Conservation (phyloP, 1,140 invertebrate species). For the Listronotus oregonensis region DNA sequence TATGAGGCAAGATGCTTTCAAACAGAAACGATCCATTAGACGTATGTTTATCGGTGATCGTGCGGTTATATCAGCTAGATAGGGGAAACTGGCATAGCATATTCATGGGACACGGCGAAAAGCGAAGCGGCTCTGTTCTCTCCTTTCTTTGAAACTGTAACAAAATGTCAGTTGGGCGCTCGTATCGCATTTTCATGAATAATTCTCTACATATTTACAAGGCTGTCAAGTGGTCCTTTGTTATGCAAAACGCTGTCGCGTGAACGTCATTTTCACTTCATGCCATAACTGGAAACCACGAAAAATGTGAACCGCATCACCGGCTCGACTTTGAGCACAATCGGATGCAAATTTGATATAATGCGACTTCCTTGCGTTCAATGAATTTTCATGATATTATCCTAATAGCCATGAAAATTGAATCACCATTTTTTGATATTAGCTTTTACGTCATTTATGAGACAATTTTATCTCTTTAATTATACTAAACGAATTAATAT, state of each 20-base stretch:
- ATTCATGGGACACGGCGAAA: slow-evolving; percentile 26
- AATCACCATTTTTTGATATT: slow-evolving; percentile 14
- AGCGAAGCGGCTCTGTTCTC: neutral
- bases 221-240: slow-evolving; percentile 57
- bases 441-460: neutral
- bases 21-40: slow-evolving; percentile 17
- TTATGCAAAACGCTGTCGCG: slow-evolving; percentile 58
- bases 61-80: slow-evolving; percentile 1
- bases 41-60: slow-evolving; percentile 20
- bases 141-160: slow-evolving; percentile 53
- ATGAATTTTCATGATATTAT: slow-evolving; percentile 37
- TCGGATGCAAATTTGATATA: slow-evolving; percentile 52
- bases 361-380: slow-evolving; percentile 38
- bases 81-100: slow-evolving; percentile 19
- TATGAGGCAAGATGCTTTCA: slow-evolving; percentile 12
- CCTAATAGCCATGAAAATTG: slow-evolving; percentile 34
- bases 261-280: slow-evolving; percentile 56
- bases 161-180: slow-evolving; percentile 54
- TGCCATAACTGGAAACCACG: slow-evolving; percentile 47
- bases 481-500: too few relatives aligned
- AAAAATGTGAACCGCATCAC: slow-evolving; percentile 46
- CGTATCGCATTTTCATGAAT: slow-evolving; percentile 58
- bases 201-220: slow-evolving; percentile 58
- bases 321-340: slow-evolving; percentile 47
- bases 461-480: too few relatives aligned